Conservation (phyloP, 2,113 vertebrate species). For the Phyllostomus hastatus region DNA sequence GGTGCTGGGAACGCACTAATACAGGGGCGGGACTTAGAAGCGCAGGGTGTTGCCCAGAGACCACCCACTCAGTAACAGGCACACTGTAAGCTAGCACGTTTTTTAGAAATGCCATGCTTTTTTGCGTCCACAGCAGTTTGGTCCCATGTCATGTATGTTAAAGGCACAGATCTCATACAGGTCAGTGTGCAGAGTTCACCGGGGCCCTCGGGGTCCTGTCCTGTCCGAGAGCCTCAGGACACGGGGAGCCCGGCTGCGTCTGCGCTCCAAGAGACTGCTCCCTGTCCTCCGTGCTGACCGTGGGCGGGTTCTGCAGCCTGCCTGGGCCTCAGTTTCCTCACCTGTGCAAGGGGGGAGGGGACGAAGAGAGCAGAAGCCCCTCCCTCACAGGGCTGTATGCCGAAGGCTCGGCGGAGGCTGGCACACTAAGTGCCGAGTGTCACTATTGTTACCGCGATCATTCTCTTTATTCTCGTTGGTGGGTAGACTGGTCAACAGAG, state of each 20-base stretch:
- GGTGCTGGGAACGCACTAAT: fast-evolving
- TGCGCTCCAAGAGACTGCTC: neutral
- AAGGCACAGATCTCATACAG: fast-evolving
- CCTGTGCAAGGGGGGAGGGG: neutral
- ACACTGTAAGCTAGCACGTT: neutral
- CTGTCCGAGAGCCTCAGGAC: neutral
- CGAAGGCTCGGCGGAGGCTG: fast-evolving
- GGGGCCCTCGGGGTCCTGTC: neutral
- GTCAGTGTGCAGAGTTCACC: fast-evolving
- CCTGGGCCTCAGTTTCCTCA: neutral
- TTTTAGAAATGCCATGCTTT: neutral
- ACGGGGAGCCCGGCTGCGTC: fast-evolving
- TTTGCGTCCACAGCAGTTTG: neutral
- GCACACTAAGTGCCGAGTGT: fast-evolving
- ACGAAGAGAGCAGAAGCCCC: neutral
- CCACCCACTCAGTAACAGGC: neutral
- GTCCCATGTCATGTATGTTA: fast-evolving
- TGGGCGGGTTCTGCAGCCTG: neutral
- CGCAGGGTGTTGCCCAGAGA: neutral
- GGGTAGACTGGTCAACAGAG: neutral
- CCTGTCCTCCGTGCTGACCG: fast-evolving
- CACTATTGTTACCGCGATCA: neutral
- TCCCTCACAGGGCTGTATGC: neutral
- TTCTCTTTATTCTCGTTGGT: neutral
- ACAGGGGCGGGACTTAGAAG: too few species aligned